phyloP scores from a whole-genome alignment of 1,140 invertebrate genomes.

The Aphelenchoides besseyi region DNA sequence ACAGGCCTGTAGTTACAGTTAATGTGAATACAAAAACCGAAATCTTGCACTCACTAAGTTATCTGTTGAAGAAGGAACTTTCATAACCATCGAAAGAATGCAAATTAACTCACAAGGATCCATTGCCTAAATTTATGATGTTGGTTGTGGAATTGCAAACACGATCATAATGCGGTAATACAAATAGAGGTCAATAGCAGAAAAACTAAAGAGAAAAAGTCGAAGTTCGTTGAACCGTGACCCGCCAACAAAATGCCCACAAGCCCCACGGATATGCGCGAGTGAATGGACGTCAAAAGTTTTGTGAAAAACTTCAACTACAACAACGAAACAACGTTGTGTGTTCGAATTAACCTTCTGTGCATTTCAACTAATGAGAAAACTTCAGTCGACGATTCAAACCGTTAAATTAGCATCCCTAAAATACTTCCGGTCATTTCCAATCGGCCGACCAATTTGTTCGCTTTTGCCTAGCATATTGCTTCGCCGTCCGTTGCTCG shows the following conservation, averaged over 20 bases:
- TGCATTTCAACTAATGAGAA: no score
- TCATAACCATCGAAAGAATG: slow-evolving; percentile 20
- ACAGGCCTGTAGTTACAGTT: slow-evolving; percentile 3
- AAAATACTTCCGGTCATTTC: slow-evolving; percentile 1
- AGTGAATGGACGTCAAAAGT: no score
- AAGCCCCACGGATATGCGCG: no score
- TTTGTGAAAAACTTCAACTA: no score
- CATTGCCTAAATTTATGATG: not conserved
- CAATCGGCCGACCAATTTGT: not conserved
- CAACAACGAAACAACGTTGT: not conserved
- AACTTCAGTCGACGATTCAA: not conserved
- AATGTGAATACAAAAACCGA: not conserved
- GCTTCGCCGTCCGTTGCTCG: not conserved
- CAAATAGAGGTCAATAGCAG: not conserved
- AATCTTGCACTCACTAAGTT: slow-evolving; percentile 7
- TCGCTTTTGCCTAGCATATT: no score
- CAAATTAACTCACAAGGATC: slow-evolving; percentile 18
- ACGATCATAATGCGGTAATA: not conserved
- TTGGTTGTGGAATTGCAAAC: not conserved
- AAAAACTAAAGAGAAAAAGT: not conserved
- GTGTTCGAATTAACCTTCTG: no score
- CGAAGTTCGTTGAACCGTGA: not conserved
- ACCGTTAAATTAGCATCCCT: not conserved
- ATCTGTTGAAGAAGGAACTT: not conserved
- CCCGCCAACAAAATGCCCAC: not conserved